Evolutionary conservation across 1,140 invertebrate genomes (phyloP).

Genomic region (Neotoxoptera formosana): DNA sequence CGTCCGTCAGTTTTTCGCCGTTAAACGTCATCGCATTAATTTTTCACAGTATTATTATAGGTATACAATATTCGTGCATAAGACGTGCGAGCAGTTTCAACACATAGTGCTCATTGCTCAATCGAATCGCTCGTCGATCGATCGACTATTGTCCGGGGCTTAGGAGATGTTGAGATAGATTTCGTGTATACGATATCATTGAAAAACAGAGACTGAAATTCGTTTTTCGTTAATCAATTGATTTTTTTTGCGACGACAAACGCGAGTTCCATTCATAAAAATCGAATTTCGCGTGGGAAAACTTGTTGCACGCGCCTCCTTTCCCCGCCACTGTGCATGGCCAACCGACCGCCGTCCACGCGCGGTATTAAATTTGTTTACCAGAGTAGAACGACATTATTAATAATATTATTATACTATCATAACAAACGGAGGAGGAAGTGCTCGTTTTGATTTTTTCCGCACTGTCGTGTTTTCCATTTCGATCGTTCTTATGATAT

Average conservation of each 20-base stretch:
- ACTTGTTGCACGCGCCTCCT: not conserved
- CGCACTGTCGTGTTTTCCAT: not conserved
- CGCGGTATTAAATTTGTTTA: constrained; percentile 15
- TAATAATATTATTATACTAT: constrained; percentile 23
- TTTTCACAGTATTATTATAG: not conserved
- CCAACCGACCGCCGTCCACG: not conserved
- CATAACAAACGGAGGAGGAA: not conserved
- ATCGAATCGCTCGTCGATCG: too few species aligned
- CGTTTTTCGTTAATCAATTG: not conserved
- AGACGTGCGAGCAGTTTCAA: too few species aligned
- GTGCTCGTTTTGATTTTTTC: not conserved
- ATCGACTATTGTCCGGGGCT: not conserved
- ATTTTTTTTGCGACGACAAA: not conserved
- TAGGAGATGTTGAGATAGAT: too few species aligned
- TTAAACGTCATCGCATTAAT: not conserved
- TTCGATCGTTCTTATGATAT: not conserved
- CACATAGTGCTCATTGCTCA: too few species aligned
- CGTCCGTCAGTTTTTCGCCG: not conserved
- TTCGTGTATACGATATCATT: not conserved
- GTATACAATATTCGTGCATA: not conserved
- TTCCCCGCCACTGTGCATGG: not conserved
- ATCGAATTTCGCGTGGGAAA: constrained; percentile 34
- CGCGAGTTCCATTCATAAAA: constrained; percentile 30
- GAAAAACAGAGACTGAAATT: not conserved
- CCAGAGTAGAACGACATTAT: constrained; percentile 7